phyloP scores from a whole-genome alignment of 1,140 invertebrate species.

The Probaryconus sp. region DNA sequence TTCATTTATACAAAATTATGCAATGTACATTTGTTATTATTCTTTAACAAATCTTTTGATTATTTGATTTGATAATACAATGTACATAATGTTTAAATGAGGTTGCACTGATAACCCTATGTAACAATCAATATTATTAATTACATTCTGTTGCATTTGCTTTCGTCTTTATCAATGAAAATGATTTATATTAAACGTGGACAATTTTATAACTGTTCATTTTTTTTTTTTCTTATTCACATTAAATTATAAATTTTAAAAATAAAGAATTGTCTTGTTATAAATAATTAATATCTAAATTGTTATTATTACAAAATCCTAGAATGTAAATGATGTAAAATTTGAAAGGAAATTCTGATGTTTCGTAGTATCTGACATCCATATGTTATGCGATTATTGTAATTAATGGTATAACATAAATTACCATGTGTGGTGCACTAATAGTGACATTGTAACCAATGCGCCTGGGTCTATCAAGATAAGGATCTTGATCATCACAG shows the following conservation, averaged over 20 bases:
- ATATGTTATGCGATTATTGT: too few species aligned
- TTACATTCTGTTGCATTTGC: conserved; percentile 1
- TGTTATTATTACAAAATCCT: background rate
- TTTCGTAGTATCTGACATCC: background rate
- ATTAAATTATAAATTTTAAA: too few species aligned
- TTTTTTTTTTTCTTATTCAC: too few species aligned
- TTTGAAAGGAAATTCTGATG: background rate
- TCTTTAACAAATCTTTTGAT: conserved; percentile 25
- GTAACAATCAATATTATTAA: conserved; percentile 42
- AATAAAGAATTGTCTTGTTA: too few species aligned
- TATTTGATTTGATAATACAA: conserved; percentile 23
- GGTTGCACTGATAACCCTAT: conserved; percentile 59
- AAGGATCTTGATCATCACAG: conserved; percentile 85
- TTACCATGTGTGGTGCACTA: conserved; percentile 98
- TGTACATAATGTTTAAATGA: conserved; percentile 48
- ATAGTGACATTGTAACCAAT: conserved; percentile 96
- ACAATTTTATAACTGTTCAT: too few species aligned
- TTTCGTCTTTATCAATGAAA: background rate
- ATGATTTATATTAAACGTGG: too few species aligned
- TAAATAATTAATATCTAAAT: too few species aligned
- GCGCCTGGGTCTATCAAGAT: conserved; percentile 92
- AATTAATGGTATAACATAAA: conserved; percentile 9
- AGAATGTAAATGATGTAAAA: background rate
- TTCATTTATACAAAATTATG: background rate
- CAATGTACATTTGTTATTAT: conserved; percentile 6